Percentiles rank a stretch among this genome's conserved stretches.
phyloP scores from a whole-genome alignment of 2,888 invertebrate genomes.

The Balanococcus diminutus region DNA sequence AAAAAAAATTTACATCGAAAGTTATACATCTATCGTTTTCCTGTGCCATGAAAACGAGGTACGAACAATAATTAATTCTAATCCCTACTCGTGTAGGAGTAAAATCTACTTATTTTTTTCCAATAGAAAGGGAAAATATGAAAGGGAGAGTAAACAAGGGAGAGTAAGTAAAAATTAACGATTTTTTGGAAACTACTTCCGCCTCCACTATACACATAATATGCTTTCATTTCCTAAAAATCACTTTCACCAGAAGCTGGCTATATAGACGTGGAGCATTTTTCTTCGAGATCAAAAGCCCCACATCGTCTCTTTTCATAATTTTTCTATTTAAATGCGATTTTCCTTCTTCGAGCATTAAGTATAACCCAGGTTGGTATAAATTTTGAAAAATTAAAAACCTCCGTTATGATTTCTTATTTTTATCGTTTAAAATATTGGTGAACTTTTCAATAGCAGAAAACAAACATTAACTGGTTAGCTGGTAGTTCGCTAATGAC shows the following conservation, averaged over 20 bases:
- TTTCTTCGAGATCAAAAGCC: neutral
- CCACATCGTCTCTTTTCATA: neutral
- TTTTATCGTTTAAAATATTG: neutral
- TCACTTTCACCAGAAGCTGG: neutral
- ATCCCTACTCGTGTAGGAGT: neutral
- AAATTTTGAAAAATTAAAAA: neutral
- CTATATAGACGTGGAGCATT: too few relatives aligned
- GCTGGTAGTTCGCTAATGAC: slow-evolving; percentile 8
- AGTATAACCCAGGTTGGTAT: neutral
- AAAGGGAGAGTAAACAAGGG: neutral
- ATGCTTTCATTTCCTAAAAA: neutral
- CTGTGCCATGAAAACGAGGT: neutral
- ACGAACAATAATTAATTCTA: neutral
- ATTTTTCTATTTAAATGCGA: neutral
- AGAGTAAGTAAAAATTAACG: neutral
- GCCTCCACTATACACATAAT: neutral
- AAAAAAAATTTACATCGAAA: neutral
- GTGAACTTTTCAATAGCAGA: neutral
- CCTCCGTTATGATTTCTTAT: neutral
- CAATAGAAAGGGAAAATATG: neutral
- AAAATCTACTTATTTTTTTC: neutral
- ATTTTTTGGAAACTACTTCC: neutral
- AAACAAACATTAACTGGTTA: slow-evolving; percentile 17
- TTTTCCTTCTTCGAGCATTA: neutral
- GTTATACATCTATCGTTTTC: neutral